A percentile compares a stretch with the other conserved stretches of the same genome.
Conservation (phyloP, 1,140 invertebrate genomes). For the Drosophila seguyi region DNA sequence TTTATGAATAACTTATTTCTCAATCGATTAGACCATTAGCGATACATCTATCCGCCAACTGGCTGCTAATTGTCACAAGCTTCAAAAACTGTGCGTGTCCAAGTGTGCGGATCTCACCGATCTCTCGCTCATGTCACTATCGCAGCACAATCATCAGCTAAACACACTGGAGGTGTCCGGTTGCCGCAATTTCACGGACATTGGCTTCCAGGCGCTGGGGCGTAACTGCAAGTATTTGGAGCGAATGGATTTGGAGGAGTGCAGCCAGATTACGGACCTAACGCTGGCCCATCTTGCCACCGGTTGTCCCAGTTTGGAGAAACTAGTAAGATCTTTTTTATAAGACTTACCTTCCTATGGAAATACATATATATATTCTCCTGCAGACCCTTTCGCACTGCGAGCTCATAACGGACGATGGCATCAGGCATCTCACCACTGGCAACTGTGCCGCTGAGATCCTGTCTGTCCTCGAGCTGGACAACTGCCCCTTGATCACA, state of each 20-base stretch:
- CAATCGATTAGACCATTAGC: slow-evolving; percentile 90
- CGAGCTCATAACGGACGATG: slow-evolving; percentile 99
- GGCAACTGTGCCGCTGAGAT: slow-evolving; percentile 96
- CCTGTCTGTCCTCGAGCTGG: slow-evolving; percentile 96
- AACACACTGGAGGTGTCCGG: slow-evolving; percentile 97
- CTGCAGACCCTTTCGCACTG: slow-evolving; percentile 98
- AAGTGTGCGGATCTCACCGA: slow-evolving; percentile 97
- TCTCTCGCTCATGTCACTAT: slow-evolving; percentile 93
- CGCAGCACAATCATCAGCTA: slow-evolving; percentile 93
- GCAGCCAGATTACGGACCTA: slow-evolving; percentile 97
- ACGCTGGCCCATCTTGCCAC: slow-evolving; percentile 96
- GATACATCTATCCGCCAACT: slow-evolving; percentile 94
- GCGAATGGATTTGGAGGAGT: slow-evolving; percentile 99
- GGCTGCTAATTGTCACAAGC: slow-evolving; percentile 92
- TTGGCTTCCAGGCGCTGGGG: slow-evolving; percentile 96
- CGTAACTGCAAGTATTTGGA: slow-evolving; percentile 97
- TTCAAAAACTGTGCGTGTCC: slow-evolving; percentile 96
- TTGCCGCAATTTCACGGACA: slow-evolving; percentile 97
- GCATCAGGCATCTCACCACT: slow-evolving; percentile 96
- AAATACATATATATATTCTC: not conserved
- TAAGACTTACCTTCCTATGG: accelerated
- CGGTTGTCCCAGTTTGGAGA: slow-evolving; percentile 96
- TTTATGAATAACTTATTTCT: no score
- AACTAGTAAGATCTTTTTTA: slow-evolving; percentile 89
- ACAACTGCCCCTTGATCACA: slow-evolving; percentile 99